Conservation (phyloP, 2,888 invertebrate genomes). For the Timema cristinae region DNA sequence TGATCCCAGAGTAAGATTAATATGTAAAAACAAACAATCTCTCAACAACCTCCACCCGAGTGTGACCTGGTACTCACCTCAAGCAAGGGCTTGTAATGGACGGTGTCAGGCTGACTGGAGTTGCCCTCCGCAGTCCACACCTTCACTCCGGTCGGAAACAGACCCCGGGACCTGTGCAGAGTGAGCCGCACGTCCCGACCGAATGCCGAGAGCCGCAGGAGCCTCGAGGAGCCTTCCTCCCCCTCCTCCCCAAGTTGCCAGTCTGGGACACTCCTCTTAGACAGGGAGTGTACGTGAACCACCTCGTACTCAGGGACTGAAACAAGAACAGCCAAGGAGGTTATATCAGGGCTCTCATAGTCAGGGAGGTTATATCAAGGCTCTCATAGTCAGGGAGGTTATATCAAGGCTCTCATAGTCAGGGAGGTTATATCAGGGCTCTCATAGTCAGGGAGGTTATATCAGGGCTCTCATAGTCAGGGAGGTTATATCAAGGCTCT, state of each 20-base stretch:
- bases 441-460: too few relatives aligned
- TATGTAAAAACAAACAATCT: too few relatives aligned
- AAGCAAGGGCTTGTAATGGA: slow-evolving; percentile 71
- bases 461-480: too few relatives aligned
- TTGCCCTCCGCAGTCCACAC: slow-evolving; percentile 79
- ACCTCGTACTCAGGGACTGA: slow-evolving; percentile 80
- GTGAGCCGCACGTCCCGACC: slow-evolving; percentile 70
- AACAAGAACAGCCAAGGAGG: slow-evolving; percentile 31
- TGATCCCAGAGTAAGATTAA: too few relatives aligned
- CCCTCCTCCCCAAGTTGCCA: slow-evolving; percentile 36
- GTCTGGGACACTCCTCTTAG: slow-evolving; percentile 43
- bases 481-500: too few relatives aligned
- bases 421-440: too few relatives aligned
- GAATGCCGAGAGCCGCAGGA: slow-evolving; percentile 72
- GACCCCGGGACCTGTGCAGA: slow-evolving; percentile 70
- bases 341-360: slow-evolving; percentile 5
- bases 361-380: neutral
- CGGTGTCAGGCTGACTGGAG: slow-evolving; percentile 70
- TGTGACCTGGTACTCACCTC: slow-evolving; percentile 70
- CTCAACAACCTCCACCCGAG: too few relatives aligned
- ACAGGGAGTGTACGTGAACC: slow-evolving; percentile 62
- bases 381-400: too few relatives aligned
- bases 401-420: too few relatives aligned
- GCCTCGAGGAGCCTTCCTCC: slow-evolving; percentile 42
- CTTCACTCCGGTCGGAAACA: slow-evolving; percentile 72